Evolutionary conservation across 2,113 vertebrate species (phyloP).

Genomic region (Oncorhynchus clarkii): DNA sequence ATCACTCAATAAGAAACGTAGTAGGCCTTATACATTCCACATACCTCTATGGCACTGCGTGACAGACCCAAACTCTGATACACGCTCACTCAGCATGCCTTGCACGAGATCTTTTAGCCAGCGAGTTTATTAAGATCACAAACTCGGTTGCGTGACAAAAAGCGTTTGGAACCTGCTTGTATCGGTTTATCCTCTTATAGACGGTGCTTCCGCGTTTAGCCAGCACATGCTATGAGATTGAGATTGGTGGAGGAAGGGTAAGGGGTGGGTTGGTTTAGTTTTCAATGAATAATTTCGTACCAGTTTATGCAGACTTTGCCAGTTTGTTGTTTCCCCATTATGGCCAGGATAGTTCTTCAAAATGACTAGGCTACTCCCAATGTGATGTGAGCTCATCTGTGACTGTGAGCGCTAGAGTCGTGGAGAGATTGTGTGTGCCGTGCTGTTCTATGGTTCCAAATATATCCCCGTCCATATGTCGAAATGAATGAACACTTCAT

Average conservation of each 20-base stretch:
- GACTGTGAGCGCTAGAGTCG: not conserved
- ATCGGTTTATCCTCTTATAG: slow-evolving; percentile 71
- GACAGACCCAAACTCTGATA: not conserved
- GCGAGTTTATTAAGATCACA: slow-evolving; percentile 47
- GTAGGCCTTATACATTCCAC: no score
- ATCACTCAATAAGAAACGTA: no score
- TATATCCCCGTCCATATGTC: slow-evolving; percentile 25
- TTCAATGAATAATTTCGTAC: slow-evolving; percentile 20
- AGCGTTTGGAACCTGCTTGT: slow-evolving; percentile 53
- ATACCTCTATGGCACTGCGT: not conserved
- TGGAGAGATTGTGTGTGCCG: slow-evolving; percentile 29
- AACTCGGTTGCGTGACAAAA: slow-evolving; percentile 72
- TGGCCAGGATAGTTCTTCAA: not conserved
- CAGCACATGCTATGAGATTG: slow-evolving; percentile 54
- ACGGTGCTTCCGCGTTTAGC: slow-evolving; percentile 57
- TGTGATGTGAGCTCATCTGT: no score
- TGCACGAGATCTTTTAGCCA: slow-evolving; percentile 34
- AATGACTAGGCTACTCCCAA: no score
- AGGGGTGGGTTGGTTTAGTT: slow-evolving; percentile 21
- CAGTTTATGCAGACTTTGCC: not conserved
- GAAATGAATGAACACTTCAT: slow-evolving; percentile 42
- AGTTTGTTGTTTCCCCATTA: no score
- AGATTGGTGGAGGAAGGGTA: slow-evolving; percentile 27
- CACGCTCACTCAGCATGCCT: slow-evolving; percentile 22
- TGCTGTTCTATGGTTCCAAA: slow-evolving; percentile 23